Evolutionary conservation across 1,140 invertebrate genomes (phyloP), one percentile per base, ranked within the genome.

Genomic region (Trialeurodes vaporariorum): DNA sequence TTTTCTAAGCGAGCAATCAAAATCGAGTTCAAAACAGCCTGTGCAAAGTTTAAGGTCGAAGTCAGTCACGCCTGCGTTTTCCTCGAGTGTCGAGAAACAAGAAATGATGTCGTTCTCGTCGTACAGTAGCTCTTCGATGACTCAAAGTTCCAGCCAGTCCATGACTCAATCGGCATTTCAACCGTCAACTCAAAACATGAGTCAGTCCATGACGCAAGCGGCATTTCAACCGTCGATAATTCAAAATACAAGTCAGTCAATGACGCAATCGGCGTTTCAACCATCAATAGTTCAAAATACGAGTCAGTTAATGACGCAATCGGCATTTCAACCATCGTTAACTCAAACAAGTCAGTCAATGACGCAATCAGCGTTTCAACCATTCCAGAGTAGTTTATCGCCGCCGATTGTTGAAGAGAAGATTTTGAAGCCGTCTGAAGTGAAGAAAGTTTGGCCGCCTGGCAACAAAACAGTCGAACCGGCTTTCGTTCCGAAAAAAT

Each of bases 371-470:
- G 34, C 34, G 17, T 49, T 49, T 17, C 34, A 49, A 49, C 34
- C 34, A 9, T 49, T 49, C 34, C 34, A 49, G 5, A 49, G 34
- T 17, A 5, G 17, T 5, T n/a, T n/a, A n/a, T 49, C 34, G 5
- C 34, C 64, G 1, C 11, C 59, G n/a, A 60, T 70, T 40, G 21
- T 69, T 26, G 78, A 82, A 71, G 77, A 80, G 68, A 71, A 66
- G 22, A 70, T 64, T 65, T 24, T 75, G 17, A 63, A 68, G 59
- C 72, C 72, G 24, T 72, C 80, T 66, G 67, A 69, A 67, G 59
- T 70, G 40, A 65, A 73, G 59, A 69, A 68, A 63, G 26, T 70
- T 63, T 70, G 69, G 68, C 69, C 65, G 69, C 27, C 67, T 66
- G 68, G 34, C 34, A n/a, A n/a, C n/a, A 59, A 63, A 63, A 66